phyloP scores from a whole-genome alignment of 1,140 invertebrate genomes.

The Ladona fulva region DNA sequence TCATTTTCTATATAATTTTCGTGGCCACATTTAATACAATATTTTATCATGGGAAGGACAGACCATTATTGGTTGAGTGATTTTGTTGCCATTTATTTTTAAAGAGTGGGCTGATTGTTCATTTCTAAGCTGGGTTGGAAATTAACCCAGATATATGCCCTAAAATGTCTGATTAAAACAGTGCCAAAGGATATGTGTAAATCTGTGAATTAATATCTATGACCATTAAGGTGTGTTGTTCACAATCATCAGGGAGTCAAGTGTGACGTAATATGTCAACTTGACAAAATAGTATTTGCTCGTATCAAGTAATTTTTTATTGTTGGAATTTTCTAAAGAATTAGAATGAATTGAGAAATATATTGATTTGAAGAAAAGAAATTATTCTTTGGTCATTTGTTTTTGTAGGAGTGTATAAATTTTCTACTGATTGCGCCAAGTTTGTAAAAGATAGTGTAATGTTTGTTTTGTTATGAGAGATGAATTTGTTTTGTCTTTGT shows the following conservation, averaged over 20 bases:
- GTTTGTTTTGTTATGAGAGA: background rate
- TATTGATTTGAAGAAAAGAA: background rate
- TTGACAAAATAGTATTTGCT: constrained; percentile 10
- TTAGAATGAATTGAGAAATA: background rate
- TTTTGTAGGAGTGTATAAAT: background rate
- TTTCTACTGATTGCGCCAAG: background rate
- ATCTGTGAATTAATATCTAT: background rate
- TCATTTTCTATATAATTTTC: background rate
- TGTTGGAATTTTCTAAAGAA: background rate
- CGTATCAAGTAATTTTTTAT: background rate
- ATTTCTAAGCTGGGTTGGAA: background rate
- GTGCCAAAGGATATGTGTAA: background rate
- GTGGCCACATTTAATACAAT: background rate
- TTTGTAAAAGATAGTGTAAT: background rate
- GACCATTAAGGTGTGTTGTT: background rate
- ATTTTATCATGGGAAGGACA: background rate
- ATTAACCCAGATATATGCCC: background rate
- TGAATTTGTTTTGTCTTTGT: background rate
- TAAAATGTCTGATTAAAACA: constrained; percentile 1
- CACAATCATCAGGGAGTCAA: constrained; percentile 3
- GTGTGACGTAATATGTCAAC: background rate
- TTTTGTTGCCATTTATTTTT: background rate
- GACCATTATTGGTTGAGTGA: background rate
- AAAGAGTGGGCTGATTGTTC: background rate
- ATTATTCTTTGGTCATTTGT: background rate